A percentile compares a stretch with the other conserved stretches of the same genome.
Evolutionary conservation across 1,140 invertebrate species (phyloP).

Genomic region (Octopus sinensis): DNA sequence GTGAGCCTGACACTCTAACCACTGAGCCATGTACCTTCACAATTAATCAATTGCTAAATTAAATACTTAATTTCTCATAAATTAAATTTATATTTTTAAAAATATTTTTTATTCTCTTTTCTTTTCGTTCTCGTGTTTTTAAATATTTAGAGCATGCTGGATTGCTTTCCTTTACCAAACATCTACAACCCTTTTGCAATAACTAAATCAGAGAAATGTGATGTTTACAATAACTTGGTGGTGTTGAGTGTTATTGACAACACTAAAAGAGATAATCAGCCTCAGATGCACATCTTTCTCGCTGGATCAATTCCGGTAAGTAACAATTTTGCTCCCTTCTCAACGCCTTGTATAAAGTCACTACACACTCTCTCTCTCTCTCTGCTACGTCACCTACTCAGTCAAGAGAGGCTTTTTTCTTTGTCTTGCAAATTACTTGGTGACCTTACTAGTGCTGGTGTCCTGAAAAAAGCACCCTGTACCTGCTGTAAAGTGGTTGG

Average conservation of each 20-base stretch:
- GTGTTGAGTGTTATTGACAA: conserved; percentile 74
- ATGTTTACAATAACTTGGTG: conserved; percentile 97
- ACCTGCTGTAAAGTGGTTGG: no score
- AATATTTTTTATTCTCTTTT: neutral
- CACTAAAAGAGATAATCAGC: conserved; percentile 59
- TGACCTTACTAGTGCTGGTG: no score
- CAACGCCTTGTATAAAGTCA: no score
- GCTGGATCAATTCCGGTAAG: conserved; percentile 48
- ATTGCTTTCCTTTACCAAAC: conserved; percentile 86
- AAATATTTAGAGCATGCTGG: conserved; percentile 72
- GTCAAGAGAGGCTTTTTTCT: no score
- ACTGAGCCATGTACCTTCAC: no score
- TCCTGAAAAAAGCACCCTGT: no score
- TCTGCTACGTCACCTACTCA: no score
- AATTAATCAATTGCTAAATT: no score
- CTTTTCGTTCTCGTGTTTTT: conserved; percentile 7
- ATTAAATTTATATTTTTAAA: neutral
- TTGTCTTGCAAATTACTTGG: no score
- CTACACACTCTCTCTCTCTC: no score
- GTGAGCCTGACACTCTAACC: no score
- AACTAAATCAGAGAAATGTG: conserved; percentile 90
- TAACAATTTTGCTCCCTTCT: neutral
- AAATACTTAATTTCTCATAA: no score
- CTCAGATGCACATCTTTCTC: conserved; percentile 99
- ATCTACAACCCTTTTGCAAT: conserved; percentile 95